phyloP scores from a whole-genome alignment of 2,888 invertebrate genomes.

The Acanthococcus lagerstroemiae region DNA sequence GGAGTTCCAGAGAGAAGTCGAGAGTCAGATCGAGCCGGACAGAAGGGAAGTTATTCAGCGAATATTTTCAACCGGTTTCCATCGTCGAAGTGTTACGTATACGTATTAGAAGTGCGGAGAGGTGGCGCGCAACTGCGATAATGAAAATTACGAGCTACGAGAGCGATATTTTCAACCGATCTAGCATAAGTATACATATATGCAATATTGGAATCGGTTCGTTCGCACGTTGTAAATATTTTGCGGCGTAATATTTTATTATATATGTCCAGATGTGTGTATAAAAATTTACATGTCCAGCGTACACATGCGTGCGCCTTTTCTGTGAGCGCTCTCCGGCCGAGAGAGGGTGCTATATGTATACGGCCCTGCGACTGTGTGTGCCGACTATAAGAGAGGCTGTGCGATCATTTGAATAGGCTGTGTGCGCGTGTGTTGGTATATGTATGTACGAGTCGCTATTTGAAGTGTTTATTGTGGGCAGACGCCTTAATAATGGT shows the following conservation, averaged over 20 bases:
- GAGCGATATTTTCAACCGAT: neutral
- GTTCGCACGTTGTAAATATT: constrained; percentile 29
- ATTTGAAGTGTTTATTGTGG: constrained; percentile 27
- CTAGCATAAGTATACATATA: neutral
- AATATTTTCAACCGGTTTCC: neutral
- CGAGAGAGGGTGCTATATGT: neutral
- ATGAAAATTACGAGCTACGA: constrained; percentile 6
- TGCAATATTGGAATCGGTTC: constrained; percentile 13
- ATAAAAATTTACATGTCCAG: neutral
- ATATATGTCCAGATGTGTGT: neutral
- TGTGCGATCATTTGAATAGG: neutral
- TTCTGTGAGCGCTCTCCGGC: neutral
- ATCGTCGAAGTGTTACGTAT: neutral
- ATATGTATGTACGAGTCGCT: neutral
- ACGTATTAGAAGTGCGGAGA: neutral
- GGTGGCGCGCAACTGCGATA: neutral
- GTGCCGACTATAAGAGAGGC: neutral
- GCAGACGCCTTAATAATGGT: constrained; percentile 27
- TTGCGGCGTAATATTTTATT: constrained; percentile 10
- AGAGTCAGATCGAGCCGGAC: too few species aligned
- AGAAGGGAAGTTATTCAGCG: neutral
- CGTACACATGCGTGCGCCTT: neutral
- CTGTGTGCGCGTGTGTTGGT: neutral
- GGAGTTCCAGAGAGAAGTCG: too few species aligned
- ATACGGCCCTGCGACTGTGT: neutral